Evolutionary conservation across 2,797 vertebrate genomes (phyloP).

Genomic region (Petrocephalus schoutedeni): DNA sequence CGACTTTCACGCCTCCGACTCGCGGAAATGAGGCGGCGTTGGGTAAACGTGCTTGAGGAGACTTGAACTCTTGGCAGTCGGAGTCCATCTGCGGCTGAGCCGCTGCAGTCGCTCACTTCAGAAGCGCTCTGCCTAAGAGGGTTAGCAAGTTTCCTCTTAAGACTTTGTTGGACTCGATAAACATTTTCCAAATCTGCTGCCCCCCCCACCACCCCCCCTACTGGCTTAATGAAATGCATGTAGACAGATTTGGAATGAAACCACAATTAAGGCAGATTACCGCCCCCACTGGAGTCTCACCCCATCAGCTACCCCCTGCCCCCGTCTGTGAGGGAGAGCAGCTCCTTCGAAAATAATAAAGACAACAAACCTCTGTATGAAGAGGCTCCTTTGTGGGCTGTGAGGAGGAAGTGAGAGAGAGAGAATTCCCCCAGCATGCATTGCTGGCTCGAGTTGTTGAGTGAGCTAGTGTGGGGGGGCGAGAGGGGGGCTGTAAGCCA

Average conservation of each 20-base stretch:
- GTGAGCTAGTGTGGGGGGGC: neutral
- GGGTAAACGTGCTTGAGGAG: neutral
- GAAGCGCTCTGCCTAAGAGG: neutral
- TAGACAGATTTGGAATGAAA: slow-evolving; percentile 27
- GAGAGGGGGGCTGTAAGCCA: no score
- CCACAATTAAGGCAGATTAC: slow-evolving; percentile 29
- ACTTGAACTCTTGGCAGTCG: neutral
- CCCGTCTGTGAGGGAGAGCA: slow-evolving; percentile 21
- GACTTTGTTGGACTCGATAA: slow-evolving; percentile 1
- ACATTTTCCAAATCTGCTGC: neutral
- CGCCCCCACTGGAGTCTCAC: neutral
- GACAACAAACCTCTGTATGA: neutral
- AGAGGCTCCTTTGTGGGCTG: neutral
- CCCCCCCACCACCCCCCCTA: no score
- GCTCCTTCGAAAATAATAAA: neutral
- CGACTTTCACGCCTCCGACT: neutral
- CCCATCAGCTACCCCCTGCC: neutral
- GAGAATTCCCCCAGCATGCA: neutral
- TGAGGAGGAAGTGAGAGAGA: neutral
- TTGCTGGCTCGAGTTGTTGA: neutral
- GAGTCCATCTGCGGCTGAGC: neutral
- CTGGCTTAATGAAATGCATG: neutral
- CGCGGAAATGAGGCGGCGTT: neutral
- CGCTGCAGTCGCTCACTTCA: neutral
- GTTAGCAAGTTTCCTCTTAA: neutral